Evolutionary conservation across 2,797 vertebrate genomes (phyloP).

Genomic region (Phalloptychus januarius): DNA sequence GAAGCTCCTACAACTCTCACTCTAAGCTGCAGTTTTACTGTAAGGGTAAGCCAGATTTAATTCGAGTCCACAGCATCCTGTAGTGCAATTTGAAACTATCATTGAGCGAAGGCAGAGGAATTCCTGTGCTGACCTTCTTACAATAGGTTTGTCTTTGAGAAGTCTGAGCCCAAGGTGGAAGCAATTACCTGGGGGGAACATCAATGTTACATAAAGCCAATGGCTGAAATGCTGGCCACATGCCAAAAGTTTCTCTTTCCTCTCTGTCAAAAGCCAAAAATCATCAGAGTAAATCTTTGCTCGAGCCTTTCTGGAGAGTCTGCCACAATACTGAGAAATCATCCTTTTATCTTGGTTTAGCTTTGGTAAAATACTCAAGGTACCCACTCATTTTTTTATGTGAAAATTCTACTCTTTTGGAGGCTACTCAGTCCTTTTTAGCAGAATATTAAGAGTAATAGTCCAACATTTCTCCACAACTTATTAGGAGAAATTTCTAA

Average conservation of each 20-base stretch:
- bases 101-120: slow-evolving; percentile 34
- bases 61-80: slow-evolving; percentile 35
- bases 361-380: neutral
- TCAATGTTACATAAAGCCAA: slow-evolving; percentile 51
- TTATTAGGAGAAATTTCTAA: neutral
- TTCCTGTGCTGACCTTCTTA: slow-evolving; percentile 42
- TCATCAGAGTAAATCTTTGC: neutral
- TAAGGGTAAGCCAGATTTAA: slow-evolving; percentile 28
- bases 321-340: neutral
- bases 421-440: neutral
- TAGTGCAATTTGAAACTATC: slow-evolving; percentile 58
- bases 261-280: slow-evolving; percentile 28
- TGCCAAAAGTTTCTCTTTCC: slow-evolving; percentile 27
- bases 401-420: neutral
- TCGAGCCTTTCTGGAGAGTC: neutral
- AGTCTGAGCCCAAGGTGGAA: slow-evolving; percentile 64
- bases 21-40: slow-evolving; percentile 19
- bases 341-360: neutral
- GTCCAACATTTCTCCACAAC: neutral
- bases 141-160: slow-evolving; percentile 53
- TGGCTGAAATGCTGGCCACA: slow-evolving; percentile 43
- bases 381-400: neutral
- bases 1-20: slow-evolving; percentile 20
- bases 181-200: slow-evolving; percentile 67
- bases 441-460: neutral